Evolutionary conservation across 2,888 invertebrate species (phyloP), one percentile per base, ranked within the genome.

Genomic region (Diarsia dahlii): DNA sequence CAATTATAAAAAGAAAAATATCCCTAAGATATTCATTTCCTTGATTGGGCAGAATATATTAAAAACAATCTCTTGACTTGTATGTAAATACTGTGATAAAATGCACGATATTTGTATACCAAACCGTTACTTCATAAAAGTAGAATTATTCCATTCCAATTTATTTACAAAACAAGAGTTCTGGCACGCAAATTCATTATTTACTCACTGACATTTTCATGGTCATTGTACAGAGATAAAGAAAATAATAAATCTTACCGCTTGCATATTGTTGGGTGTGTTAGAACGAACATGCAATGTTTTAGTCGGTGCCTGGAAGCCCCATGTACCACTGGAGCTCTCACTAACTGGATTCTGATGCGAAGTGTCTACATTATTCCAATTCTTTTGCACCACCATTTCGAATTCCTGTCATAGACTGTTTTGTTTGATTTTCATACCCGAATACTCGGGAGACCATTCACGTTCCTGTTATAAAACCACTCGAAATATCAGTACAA

Each of bases 371-470:
- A 91, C 92, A 86, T 90, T 93, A 90, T 89, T 94, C 94, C 93
- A 94, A 90, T 91, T 94, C 91, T 95, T 96, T 92, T 96, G 96
- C 87, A 96, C 94, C 88, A 96, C 96, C 96, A 96, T 96, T 92
- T 94, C 95, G 94, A 88, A 89, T 74, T 78, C 73, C 80, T 83
- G 76, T 81, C 84, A 88, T 80, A 73, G 28, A 82, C 75, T 76
- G 69, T 83, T 80, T 67, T 78, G 74, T 63, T 75, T 64, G 77
- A 82, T 78, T 81, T 84, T 80, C 82, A 87, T 85, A 58, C 48
- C 81, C 82, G 50, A 74, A 76, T 58, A 66, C 74, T 68, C 70
- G 66, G 50, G 63, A 60, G 78, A 87, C 83, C 80, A 88, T 89
- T 87, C 80, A 89, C 80, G 20, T 81, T 83, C 64, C 54, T 52